Evolutionary conservation across 1,140 invertebrate species (phyloP), one percentile per base, ranked within the genome.

Genomic region (Dryas iulia): DNA sequence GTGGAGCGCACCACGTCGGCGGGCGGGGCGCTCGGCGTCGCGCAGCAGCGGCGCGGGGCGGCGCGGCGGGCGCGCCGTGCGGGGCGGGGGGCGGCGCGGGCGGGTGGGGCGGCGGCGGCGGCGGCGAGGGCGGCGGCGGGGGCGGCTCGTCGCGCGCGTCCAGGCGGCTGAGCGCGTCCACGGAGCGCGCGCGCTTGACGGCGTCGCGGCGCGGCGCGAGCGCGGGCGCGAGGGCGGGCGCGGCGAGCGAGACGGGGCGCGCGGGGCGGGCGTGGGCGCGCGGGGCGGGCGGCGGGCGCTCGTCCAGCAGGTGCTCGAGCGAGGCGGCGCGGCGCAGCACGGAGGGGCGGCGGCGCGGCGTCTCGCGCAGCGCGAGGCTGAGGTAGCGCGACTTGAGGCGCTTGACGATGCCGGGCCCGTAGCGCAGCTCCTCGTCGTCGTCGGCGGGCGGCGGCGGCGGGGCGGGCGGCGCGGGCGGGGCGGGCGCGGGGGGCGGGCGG

Each of bases 401-500:
- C 74, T 96, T 97, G 3, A 98, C 97, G 78, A 98, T 98, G 6
- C 97, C 97, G 8, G 97, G 97, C 0, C 97, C 97, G 91, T 98
- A 98, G 74, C 96, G 95, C 18, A 98, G 86, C 79, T 98, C 97
- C 89, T 97, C 96, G 92, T 94, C 69, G 92, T 93, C 92, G 61
- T 83, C 86, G 57, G 90, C 84, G 33, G 76, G 72, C 21, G 69
- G 92, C 81, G 69, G 74, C 59, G 79, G 70, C 23, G 79, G 79
- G 23, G n/a, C n/a, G n/a, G 80, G 75, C 12, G 82, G 72, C 23
- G 79, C 70, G 66, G 78, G 77, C 0, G 77, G 65, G 6, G 80
- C 64, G 52, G 79, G 69, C 14, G 76, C 69, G 59, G 66, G 28
- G 59, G 69, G 58, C 14, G 68, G 76, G 23, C 76, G 72, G 33